Evolutionary conservation across 2,888 invertebrate genomes (phyloP), one percentile per base, ranked within the genome.

Genomic region (Seira ritae): DNA sequence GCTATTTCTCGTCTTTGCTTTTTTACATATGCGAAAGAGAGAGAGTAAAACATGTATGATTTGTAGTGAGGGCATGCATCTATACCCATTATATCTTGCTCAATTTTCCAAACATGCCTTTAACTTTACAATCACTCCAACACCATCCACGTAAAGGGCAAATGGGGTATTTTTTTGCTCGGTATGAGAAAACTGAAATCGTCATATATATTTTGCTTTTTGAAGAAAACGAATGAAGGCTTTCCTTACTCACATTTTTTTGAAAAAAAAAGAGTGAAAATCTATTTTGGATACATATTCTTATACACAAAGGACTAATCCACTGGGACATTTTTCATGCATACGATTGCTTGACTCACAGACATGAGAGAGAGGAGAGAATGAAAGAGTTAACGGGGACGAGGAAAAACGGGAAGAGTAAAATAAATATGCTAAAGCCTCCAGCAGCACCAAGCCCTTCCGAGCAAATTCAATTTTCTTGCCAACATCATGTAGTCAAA

Each of bases 271-370:
- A 60, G 17, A 60, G 60, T 60, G 55, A 37, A 76, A 76, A 76
- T 76, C 76, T 76, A 76, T 76, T 76, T 76, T 76, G 76, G 76
- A 76, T 76, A n/a, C n/a, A n/a, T n/a, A 76, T 76, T 67, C 69
- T 23, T 37, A 76, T 50, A 76, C n/a, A 76, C 19, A 82, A 71
- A 76, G 79, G 68, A 77, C 67, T 80, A 80, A 81, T 88, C 88
- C 88, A 85, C 81, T 65, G 87, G 89, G 89, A 89, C 86, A 89
- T 89, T 89, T 87, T 89, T 88, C 88, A 89, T 88, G 88, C 89
- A 88, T 89, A 84, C 89, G 88, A 88, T 87, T 87, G 86, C 86
- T 87, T 86, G 84, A 86, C 88, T 87, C 80, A 65, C 42, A n/a
- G 10, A 22, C 55, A 50, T 19, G 19, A 46, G 50, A 65, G 55